These are phyloP conservation scores for Oreochromis tanganicae DNA, from an alignment of 2,113 vertebrate species.

Conservation along the genomic window DNA sequence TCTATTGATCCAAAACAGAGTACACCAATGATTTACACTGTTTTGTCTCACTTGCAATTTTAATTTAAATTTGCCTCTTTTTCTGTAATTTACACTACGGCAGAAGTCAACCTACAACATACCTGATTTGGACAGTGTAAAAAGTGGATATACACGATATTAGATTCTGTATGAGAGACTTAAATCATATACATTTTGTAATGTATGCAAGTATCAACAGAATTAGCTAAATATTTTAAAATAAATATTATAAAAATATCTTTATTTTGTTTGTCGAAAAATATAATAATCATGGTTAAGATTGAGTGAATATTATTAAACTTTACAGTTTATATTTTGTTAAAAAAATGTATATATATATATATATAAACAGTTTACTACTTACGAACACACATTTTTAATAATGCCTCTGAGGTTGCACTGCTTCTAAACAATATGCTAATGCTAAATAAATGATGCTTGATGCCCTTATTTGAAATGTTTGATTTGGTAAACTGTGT, in stretches of 20 bases:
- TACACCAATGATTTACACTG: constrained; percentile 28
- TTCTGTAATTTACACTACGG: neutral
- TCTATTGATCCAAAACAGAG: constrained; percentile 5
- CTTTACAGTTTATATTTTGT: neutral
- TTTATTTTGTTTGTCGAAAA: neutral
- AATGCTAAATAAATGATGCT: neutral
- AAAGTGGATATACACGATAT: neutral
- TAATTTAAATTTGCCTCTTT: neutral
- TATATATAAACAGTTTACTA: neutral
- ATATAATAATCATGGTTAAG: neutral
- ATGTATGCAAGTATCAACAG: neutral
- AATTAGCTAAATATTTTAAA: neutral
- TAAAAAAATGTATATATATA: rapidly evolving
- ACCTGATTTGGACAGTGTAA: neutral
- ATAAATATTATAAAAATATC: neutral
- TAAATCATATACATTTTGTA: neutral
- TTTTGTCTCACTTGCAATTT: constrained; percentile 14
- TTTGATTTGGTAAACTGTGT: neutral
- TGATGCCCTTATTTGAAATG: neutral
- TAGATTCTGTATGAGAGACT: neutral
- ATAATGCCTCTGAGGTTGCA: neutral
- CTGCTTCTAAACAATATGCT: neutral
- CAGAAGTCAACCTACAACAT: neutral
- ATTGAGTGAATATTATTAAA: neutral
- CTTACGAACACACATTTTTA: neutral